Base-by-base conservation (phyloP, 2,888 invertebrate genomes). In the Drosophila incognita region DNA sequence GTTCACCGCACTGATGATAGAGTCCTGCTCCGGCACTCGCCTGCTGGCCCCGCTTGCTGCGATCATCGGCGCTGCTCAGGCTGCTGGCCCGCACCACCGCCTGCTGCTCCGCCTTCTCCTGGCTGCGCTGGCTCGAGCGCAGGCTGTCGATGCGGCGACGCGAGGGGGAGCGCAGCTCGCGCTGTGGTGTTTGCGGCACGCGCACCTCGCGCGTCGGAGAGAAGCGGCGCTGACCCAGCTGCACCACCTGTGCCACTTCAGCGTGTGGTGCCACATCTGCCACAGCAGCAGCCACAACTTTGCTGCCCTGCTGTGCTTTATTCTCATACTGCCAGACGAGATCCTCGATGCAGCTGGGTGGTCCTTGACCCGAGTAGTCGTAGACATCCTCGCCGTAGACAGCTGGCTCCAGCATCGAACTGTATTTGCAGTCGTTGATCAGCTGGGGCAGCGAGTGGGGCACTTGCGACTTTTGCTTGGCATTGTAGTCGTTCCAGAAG, bases 361-460 rank as follows among this genome's bases (percentile, higher is more conserved):
- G 93, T 18, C 74, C 81, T n/a, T 79, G 85, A 15, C 62, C 76
- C 1, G 71, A 46, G n/a, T 68, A 83, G n/a, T 87, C 89, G 11
- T 81, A 85, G 40, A 76, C 52, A 36, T 85, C 82, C 65, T 82
- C 85, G 3, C 29, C 76, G 11, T 68, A 75, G 4, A 40, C 57
- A 0, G 35, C 53, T 0, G 83, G 79, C 31, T 82, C 82, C 33
- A 90, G 85, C 52, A 93, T 91, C 85, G 77, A 94, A 84, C 95
- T 95, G 91, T 97, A 96, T 83, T 95, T 95, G 1, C 96, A 96
- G 79, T 96, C 94, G 2, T 38, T 59, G 95, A 94, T 48, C 96
- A 93, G 89, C 96, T 87, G 79, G 5, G 97, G 76, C 73, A 76
- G 66, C 40, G 65, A 38, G 95, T 94, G 88, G 0, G 54, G 67